phyloP scores from a whole-genome alignment of 2,888 invertebrate species.

The Oxyscelio sp. region DNA sequence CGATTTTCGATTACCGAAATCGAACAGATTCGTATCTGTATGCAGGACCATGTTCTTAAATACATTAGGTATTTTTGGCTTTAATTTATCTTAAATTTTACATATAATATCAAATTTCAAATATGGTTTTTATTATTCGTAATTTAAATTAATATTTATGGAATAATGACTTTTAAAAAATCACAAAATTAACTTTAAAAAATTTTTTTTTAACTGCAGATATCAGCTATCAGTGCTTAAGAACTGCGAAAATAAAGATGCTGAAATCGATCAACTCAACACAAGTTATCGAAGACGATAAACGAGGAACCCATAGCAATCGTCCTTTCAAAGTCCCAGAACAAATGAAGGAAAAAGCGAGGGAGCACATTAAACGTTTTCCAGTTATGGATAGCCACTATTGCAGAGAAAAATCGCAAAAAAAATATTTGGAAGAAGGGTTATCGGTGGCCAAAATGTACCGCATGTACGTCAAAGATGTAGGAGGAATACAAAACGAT shows the following conservation, averaged over 20 bases:
- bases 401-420: conserved; percentile 35
- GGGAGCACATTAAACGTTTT: conserved; percentile 41
- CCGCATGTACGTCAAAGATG: conserved; percentile 32
- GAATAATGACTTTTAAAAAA: too few relatives aligned
- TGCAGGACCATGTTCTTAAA: conserved; percentile 12
- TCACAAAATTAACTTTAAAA: too few relatives aligned
- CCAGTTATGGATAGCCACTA: conserved; percentile 55
- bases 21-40: too few relatives aligned
- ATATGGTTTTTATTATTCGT: neutral
- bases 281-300: neutral
- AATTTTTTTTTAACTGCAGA: too few relatives aligned
- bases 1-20: too few relatives aligned
- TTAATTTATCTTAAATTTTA: neutral
- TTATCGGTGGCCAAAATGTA: conserved; percentile 53
- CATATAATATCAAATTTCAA: too few relatives aligned
- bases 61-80: neutral
- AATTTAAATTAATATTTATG: neutral
- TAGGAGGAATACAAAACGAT: too few relatives aligned
- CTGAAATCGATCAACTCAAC: neutral
- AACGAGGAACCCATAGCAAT: conserved; percentile 40
- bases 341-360: conserved; percentile 12
- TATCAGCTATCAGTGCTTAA: too few relatives aligned
- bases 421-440: conserved; percentile 59
- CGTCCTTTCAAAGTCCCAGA: conserved; percentile 34
- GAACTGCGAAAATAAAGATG: too few relatives aligned